Conservation (phyloP, 2,797 vertebrate genomes). For the Lycodopsis pacificus region DNA sequence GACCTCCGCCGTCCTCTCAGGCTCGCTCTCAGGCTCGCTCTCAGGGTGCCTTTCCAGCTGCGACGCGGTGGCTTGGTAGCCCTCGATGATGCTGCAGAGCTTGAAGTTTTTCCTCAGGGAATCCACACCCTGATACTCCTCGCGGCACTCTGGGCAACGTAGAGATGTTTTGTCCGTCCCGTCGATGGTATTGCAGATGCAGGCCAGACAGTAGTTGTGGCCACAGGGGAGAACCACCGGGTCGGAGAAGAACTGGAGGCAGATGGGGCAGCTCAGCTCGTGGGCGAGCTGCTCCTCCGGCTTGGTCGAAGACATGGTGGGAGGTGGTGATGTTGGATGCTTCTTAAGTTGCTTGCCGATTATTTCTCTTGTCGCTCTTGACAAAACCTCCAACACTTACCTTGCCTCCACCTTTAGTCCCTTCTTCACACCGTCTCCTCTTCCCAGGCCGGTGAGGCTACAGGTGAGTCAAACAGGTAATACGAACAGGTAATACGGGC, state of each 20-base stretch:
- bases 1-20: not conserved
- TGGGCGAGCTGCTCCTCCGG: constrained; percentile 62
- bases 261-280: constrained; percentile 85
- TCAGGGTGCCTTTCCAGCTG: not conserved
- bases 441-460: not conserved
- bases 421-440: not conserved
- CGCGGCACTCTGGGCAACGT: constrained; percentile 81
- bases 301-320: constrained; percentile 66
- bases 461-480: constrained; percentile 34
- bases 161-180: not conserved
- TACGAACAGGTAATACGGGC: not conserved
- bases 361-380: not conserved
- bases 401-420: not conserved
- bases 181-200: constrained; percentile 56
- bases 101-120: constrained; percentile 82
- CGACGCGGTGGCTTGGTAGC: constrained; percentile 57
- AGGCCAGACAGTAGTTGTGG: constrained; percentile 83
- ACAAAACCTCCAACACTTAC: not conserved
- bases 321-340: not conserved
- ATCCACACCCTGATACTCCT: constrained; percentile 58
- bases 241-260: constrained; percentile 75
- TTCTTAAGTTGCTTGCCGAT: not conserved
- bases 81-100: constrained; percentile 78
- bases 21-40: not conserved
- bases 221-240: constrained; percentile 81